Base-by-base conservation (phyloP, 2,797 vertebrate genomes). In the Ceyx erithaca region DNA sequence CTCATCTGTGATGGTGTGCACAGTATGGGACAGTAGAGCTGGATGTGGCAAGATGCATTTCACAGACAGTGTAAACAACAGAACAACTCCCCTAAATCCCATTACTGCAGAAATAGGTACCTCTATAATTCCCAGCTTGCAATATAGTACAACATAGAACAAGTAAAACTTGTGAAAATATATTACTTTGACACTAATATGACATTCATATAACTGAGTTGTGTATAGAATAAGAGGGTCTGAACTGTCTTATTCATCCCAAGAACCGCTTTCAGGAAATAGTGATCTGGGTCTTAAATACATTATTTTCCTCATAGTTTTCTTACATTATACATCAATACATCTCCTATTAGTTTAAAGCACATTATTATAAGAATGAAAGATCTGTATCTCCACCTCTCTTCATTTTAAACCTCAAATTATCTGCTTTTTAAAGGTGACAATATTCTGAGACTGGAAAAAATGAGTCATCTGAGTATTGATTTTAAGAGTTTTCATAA, bases 1-100 rank as follows among this genome's bases (percentile, higher is more conserved):
- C 7, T 58, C 21, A 37, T 10, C 12, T 2, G 16, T 15, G 8
- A 30, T 4, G 6, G 21, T 0, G 0, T 26, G 10, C 19, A 35
- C 4, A 28, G 10, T 10, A 17, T 22, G 35, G 9, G 12, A 45
- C 10, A 11, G 49, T 2, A 52, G 15, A 57, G 7, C 9, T 64
- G 28, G 18, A 70, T 41, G 5, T 6, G 6, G 10, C 7, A 40
- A 69, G 40, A 25, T 17, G 9, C 9, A 46, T 80, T 64, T 58
- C 8, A 25, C 2, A 9, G 10, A 3, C 6, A 52, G 3, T 1
- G 5, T 17, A 9, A 70, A 83, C 70, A 28, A 3, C 22, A 7
- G 35, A 33, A 33, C 23, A 25, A 15, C 9, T 46, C 14, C 6
- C 41, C 16, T 16, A 52, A 48, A 45, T 1, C 4, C 17, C 48